Percentiles rank a stretch among this genome's conserved stretches.
phyloP scores from a whole-genome alignment of 2,888 invertebrate species.

The Vesta saturnalis region DNA sequence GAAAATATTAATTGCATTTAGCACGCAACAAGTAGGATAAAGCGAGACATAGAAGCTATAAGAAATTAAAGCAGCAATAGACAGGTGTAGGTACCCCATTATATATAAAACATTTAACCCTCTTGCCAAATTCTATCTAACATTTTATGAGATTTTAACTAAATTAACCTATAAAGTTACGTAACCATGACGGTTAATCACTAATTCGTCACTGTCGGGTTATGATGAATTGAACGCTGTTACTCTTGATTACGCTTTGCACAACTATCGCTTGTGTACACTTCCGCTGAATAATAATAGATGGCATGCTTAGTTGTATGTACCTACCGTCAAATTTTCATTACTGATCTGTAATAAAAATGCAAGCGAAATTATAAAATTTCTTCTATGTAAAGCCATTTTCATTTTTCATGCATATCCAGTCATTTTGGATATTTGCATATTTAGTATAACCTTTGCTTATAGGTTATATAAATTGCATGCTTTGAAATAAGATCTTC shows the following conservation, averaged over 20 bases:
- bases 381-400: too few species aligned
- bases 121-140: conserved; percentile 8
- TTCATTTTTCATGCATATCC: conserved; percentile 8
- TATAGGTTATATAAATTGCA: neutral
- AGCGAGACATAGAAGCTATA: conserved; percentile 13
- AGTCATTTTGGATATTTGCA: too few species aligned
- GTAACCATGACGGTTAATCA: too few species aligned
- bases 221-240: too few species aligned
- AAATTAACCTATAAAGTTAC: conserved; percentile 19
- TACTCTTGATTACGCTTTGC: too few species aligned
- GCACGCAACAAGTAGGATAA: conserved; percentile 26
- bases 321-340: too few species aligned
- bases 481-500: conserved; percentile 2
- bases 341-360: too few species aligned
- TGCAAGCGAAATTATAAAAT: too few species aligned
- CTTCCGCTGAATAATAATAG: too few species aligned
- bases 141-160: conserved; percentile 7
- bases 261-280: too few species aligned
- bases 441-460: neutral
- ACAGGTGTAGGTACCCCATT: neutral
- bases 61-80: conserved; percentile 6
- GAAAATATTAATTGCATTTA: conserved; percentile 20
- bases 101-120: neutral
- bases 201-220: neutral
- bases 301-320: too few species aligned